These are phyloP conservation scores for Drosophila pseudoananassae DNA, from an alignment of 1,140 invertebrate genomes.

Conservation along the genomic window DNA sequence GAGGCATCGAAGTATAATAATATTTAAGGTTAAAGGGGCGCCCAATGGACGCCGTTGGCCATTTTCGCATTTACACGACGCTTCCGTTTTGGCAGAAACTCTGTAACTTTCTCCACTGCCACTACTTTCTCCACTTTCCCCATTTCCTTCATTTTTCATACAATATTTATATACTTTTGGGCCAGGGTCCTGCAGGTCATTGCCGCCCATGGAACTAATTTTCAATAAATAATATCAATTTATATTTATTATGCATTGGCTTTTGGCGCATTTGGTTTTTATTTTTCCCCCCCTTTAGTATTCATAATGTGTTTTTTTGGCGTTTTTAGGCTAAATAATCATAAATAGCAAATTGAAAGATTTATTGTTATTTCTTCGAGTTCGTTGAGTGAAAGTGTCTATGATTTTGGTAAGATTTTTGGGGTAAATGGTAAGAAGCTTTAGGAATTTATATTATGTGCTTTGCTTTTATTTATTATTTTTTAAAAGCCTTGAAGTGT, in stretches of 20 bases:
- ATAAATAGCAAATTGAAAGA: conserved; percentile 23
- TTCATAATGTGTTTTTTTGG: conserved; percentile 1
- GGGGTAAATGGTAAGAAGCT: too few relatives aligned
- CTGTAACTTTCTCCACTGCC: conserved; percentile 5
- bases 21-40: conserved; percentile 55
- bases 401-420: not conserved
- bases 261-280: conserved; percentile 4
- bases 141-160: not conserved
- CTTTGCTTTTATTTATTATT: too few relatives aligned
- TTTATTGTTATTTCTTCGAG: conserved; percentile 13
- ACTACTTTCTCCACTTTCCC: conserved; percentile 6
- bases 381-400: not conserved
- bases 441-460: too few relatives aligned
- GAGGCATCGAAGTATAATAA: conserved; percentile 13
- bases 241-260: conserved; percentile 47
- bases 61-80: conserved; percentile 59
- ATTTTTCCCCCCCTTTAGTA: not conserved
- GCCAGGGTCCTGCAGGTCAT: conserved; percentile 37
- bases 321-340: conserved; percentile 7
- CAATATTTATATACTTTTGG: not conserved
- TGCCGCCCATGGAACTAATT: conserved; percentile 52
- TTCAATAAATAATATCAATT: conserved; percentile 66
- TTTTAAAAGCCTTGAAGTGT: too few relatives aligned
- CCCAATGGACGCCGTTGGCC: conserved; percentile 52
- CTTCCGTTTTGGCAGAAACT: conserved; percentile 67